Evolutionary conservation across 2,888 invertebrate species (phyloP).

Genomic region (Synanthedon tipuliformis): DNA sequence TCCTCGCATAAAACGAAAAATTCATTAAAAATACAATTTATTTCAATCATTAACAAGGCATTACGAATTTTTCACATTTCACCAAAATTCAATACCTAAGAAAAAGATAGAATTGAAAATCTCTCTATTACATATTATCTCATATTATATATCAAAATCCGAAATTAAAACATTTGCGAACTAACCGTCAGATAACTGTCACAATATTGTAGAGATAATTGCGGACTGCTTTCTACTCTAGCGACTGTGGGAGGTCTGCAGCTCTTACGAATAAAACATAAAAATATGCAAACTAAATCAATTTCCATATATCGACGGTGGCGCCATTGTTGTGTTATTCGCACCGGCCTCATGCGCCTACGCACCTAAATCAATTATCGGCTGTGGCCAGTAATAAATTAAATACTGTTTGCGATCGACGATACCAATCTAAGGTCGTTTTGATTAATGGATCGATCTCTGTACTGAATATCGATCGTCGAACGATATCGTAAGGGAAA

Average conservation of each 20-base stretch:
- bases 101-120: no score
- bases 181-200: no score
- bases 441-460: constrained; percentile 60
- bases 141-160: no score
- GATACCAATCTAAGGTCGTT: constrained; percentile 53
- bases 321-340: constrained; percentile 54
- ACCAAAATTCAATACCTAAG: no score
- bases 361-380: constrained; percentile 59
- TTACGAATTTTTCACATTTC: no score
- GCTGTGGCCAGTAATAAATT: constrained; percentile 50
- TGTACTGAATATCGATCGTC: constrained; percentile 41
- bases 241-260: constrained; percentile 3
- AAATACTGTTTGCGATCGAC: constrained; percentile 57
- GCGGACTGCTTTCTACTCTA: constrained; percentile 1
- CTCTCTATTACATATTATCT: no score
- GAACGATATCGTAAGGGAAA: constrained; percentile 34
- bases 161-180: no score
- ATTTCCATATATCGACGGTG: constrained; percentile 39
- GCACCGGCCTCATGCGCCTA: constrained; percentile 50
- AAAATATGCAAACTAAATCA: constrained; percentile 20
- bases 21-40: no score
- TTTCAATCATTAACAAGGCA: no score
- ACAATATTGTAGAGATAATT: not conserved
- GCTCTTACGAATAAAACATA: constrained; percentile 3
- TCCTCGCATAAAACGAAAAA: no score